Conservation (phyloP, 2,797 vertebrate genomes). For the Anas capensis region DNA sequence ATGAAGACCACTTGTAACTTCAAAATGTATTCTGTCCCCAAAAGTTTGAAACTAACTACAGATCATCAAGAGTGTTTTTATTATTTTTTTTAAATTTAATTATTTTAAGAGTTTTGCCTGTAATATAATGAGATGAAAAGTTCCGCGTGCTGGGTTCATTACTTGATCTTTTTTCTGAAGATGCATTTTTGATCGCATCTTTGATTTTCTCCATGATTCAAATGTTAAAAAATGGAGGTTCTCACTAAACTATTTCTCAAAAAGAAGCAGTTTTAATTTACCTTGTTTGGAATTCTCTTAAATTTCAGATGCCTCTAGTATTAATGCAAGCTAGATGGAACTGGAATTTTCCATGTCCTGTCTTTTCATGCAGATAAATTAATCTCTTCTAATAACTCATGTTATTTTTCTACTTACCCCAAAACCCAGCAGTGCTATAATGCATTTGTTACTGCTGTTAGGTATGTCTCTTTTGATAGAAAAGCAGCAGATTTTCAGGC, state of each 20-base stretch:
- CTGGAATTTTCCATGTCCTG: background rate
- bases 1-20: background rate
- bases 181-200: background rate
- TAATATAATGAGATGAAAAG: background rate
- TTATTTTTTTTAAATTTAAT: background rate
- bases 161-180: background rate
- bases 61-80: background rate
- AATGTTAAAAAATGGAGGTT: background rate
- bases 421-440: background rate
- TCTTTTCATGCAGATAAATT: background rate
- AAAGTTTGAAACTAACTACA: background rate
- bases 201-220: background rate
- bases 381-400: background rate
- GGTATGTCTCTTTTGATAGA: background rate
- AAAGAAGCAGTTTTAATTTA: background rate
- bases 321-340: background rate
- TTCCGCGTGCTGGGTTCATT: background rate
- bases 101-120: background rate
- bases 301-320: background rate
- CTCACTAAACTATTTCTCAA: background rate
- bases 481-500: conserved; percentile 35
- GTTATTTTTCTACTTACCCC: conserved; percentile 1
- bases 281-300: background rate
- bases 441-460: conserved; percentile 9
- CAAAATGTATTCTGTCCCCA: background rate